Percentiles rank a stretch among this genome's conserved stretches.
Evolutionary conservation across 2,888 invertebrate genomes (phyloP).

Genomic region (Ophion obscuratus): DNA sequence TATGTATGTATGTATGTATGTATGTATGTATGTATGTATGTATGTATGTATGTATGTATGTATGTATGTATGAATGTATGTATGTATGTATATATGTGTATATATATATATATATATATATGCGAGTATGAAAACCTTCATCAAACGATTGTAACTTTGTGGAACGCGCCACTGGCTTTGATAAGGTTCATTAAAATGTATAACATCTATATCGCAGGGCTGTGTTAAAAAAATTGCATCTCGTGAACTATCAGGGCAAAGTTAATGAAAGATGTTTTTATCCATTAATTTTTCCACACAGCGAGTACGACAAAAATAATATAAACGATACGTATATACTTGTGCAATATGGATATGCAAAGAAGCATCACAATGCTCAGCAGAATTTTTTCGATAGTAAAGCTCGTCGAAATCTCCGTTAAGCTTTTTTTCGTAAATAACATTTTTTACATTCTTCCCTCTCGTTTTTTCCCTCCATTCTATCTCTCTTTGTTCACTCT

Average conservation of each 20-base stretch:
- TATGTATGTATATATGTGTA: too few species aligned
- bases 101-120: too few species aligned
- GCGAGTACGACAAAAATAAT: background rate
- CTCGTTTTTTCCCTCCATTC: background rate
- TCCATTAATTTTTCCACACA: background rate
- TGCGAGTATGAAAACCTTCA: background rate
- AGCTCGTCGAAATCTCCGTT: background rate
- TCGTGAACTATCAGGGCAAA: background rate
- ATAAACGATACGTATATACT: background rate
- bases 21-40: too few species aligned
- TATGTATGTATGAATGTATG: background rate
- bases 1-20: too few species aligned
- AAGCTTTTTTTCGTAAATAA: conserved; percentile 33
- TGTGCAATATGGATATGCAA: conserved; percentile 49
- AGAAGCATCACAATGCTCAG: conserved; percentile 23
- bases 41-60: background rate
- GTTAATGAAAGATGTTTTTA: conserved; percentile 1
- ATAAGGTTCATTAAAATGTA: conserved; percentile 36
- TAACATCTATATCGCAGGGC: background rate
- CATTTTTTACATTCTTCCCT: conserved; percentile 25
- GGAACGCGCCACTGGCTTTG: conserved; percentile 2
- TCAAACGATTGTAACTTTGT: conserved; percentile 10
- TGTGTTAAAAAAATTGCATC: background rate
- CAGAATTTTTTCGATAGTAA: conserved; percentile 33
- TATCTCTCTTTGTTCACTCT: background rate